These are phyloP conservation scores for Neoitamus cyanurus DNA, from an alignment of 2,888 invertebrate genomes.

Conservation along the genomic window DNA sequence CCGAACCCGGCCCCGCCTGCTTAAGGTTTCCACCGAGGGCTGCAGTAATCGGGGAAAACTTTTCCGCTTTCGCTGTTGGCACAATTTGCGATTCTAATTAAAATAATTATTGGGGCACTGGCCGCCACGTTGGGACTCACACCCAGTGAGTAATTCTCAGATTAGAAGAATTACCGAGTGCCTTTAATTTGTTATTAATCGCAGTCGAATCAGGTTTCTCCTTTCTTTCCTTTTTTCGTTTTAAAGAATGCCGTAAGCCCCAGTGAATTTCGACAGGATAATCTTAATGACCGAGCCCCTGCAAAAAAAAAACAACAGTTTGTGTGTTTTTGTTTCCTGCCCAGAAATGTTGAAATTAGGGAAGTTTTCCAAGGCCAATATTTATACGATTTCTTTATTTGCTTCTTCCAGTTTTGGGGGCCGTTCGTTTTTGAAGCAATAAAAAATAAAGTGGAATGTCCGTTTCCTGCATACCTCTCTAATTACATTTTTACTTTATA, in stretches of 20 bases:
- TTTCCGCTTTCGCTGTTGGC: background rate
- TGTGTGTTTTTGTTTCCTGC: background rate
- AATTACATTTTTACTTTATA: background rate
- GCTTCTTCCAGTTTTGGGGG: background rate
- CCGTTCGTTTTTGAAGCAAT: background rate
- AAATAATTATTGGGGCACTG: background rate
- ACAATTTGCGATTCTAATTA: conserved; percentile 32
- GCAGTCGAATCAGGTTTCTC: background rate
- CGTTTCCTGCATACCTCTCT: background rate
- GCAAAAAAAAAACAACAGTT: background rate
- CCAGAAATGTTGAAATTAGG: background rate
- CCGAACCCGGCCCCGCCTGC: background rate
- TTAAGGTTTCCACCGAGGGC: background rate
- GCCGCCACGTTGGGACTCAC: background rate
- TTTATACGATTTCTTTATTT: background rate
- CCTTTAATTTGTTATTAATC: background rate
- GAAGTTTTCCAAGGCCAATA: background rate
- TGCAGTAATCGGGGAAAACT: background rate
- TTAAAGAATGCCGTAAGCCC: background rate
- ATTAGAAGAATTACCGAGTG: conserved; percentile 10
- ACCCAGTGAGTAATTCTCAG: background rate
- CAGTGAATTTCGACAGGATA: background rate
- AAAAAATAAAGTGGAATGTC: background rate
- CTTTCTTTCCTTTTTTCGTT: background rate
- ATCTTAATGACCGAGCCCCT: background rate